Conservation (phyloP, 2,113 vertebrate species). For the Datnioides undecimradiatus region DNA sequence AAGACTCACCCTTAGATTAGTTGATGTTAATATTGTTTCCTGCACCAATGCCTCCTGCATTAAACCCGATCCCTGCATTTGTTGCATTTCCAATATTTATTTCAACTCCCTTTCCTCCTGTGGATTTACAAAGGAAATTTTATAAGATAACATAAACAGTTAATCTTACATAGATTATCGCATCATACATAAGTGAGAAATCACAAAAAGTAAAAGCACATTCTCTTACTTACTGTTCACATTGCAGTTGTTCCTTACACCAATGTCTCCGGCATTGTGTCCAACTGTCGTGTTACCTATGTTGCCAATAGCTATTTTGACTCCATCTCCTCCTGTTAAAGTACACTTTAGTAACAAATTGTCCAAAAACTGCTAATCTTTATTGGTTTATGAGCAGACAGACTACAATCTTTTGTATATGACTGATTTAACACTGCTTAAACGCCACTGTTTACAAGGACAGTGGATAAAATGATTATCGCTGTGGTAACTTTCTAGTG, state of each 20-base stretch:
- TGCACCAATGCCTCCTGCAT: background rate
- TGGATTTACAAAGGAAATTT: background rate
- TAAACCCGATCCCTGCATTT: background rate
- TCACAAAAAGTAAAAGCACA: background rate
- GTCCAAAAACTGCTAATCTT: no score
- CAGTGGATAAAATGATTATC: no score
- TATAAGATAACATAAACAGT: background rate
- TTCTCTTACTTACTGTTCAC: background rate
- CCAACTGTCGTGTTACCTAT: background rate
- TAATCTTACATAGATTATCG: background rate
- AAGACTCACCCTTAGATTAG: background rate
- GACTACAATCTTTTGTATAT: no score
- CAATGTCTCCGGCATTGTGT: background rate
- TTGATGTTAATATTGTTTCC: constrained; percentile 1
- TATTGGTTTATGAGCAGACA: no score
- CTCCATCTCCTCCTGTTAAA: background rate
- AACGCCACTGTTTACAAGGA: no score
- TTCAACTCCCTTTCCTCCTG: constrained; percentile 7
- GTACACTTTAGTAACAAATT: no score
- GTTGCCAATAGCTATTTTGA: constrained; percentile 12
- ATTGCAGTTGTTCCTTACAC: background rate
- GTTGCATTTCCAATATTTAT: background rate
- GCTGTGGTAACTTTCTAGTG: no score
- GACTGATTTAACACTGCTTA: no score
- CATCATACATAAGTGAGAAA: background rate